Percentiles rank a stretch among this genome's conserved stretches.
These are phyloP conservation scores for Salvator merianae DNA, from an alignment of 2,113 vertebrate species.

Conservation along the genomic window DNA sequence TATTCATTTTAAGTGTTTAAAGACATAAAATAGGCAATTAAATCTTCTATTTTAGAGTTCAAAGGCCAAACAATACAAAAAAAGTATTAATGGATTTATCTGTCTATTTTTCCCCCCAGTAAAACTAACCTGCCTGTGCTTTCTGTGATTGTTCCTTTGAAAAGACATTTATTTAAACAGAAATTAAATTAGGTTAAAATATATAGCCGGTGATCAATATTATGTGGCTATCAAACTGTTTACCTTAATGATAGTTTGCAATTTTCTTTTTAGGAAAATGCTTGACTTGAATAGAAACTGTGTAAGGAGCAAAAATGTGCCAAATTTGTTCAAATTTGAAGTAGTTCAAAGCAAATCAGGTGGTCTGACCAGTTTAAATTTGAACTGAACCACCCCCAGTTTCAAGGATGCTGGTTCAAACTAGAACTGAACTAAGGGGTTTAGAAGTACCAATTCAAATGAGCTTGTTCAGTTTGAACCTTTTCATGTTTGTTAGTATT, in stretches of 20 bases:
- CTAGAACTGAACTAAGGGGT: no score
- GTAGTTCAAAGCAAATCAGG: no score
- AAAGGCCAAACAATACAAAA: neutral
- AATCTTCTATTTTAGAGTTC: neutral
- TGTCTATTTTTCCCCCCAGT: neutral
- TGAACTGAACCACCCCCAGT: no score
- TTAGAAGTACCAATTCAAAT: no score
- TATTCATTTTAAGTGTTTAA: conserved; percentile 3
- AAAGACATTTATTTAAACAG: conserved; percentile 3
- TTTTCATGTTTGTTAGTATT: no score
- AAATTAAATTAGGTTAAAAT: conserved; percentile 13
- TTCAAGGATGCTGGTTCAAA: no score
- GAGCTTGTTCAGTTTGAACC: no score
- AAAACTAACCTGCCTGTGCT: conserved; percentile 21
- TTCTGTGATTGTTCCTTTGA: conserved; percentile 23
- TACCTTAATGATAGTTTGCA: neutral
- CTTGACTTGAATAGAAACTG: neutral
- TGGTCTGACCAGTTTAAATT: no score
- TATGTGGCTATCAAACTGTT: neutral
- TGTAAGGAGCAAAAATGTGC: neutral
- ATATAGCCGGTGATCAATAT: neutral
- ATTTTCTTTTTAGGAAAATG: neutral
- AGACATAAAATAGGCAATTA: neutral
- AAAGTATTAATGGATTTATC: neutral
- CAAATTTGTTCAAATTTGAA: no score